Conservation (phyloP, 2,888 invertebrate genomes). For the Drosophila emarginata region DNA sequence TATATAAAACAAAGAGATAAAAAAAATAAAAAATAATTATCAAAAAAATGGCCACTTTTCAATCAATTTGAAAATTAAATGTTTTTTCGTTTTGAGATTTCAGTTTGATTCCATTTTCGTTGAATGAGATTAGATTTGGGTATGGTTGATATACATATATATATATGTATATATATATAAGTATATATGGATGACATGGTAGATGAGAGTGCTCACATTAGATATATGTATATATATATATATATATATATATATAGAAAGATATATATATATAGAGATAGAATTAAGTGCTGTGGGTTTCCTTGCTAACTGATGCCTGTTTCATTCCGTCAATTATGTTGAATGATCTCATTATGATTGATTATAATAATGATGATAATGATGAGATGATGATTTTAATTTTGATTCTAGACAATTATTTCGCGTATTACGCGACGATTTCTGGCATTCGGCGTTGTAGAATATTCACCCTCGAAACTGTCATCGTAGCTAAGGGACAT, state of each 20-base stretch:
- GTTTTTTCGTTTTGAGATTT: slow-evolving; percentile 48
- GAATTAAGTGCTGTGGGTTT: slow-evolving; percentile 3
- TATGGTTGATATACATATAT: slow-evolving; percentile 7
- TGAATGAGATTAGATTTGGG: slow-evolving; percentile 15
- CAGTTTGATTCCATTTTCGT: slow-evolving; percentile 25
- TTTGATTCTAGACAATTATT: slow-evolving; percentile 89
- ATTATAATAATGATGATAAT: slow-evolving; percentile 18
- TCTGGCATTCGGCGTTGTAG: slow-evolving; percentile 96
- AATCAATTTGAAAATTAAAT: slow-evolving; percentile 46
- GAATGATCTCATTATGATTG: background rate
- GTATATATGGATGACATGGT: slow-evolving; percentile 8
- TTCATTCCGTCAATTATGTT: slow-evolving; percentile 2
- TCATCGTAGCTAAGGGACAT: slow-evolving; percentile 96
- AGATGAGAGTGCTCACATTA: slow-evolving; percentile 1
- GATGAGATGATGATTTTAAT: slow-evolving; percentile 10
- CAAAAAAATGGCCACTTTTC: slow-evolving; percentile 69
- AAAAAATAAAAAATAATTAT: slow-evolving; percentile 42
- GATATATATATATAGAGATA: background rate
- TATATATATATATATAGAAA: slow-evolving; percentile 1
- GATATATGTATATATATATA: slow-evolving; percentile 4
- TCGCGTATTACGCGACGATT: slow-evolving; percentile 96
- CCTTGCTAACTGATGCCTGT: slow-evolving; percentile 9
- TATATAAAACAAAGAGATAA: slow-evolving; percentile 1
- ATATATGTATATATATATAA: slow-evolving; percentile 1
- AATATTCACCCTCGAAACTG: slow-evolving; percentile 96